A percentile compares a stretch with the other conserved stretches of the same genome.
Evolutionary conservation across 1,140 invertebrate species (phyloP).

Genomic region (Lordiphosa clarofinis): DNA sequence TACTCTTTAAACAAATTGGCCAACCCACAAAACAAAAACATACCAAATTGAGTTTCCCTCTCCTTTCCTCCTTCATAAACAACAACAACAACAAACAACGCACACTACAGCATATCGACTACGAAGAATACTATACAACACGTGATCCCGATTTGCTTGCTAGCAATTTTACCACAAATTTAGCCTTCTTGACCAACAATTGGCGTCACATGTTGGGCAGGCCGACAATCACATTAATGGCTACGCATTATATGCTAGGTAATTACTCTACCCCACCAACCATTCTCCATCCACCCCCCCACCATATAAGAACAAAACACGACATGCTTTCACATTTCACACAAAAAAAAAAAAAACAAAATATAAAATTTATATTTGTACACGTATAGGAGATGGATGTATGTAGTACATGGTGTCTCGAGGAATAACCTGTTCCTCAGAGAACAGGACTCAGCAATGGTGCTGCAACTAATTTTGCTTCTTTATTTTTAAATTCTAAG

Average conservation of each 20-base stretch:
- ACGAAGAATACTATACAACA: slow-evolving; percentile 95
- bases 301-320: not conserved
- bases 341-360: too few species aligned
- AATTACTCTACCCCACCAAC: slow-evolving; percentile 70
- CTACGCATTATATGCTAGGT: slow-evolving; percentile 90
- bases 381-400: too few species aligned
- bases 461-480: too few species aligned
- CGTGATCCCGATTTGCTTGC: slow-evolving; percentile 93
- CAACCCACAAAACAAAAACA: too few species aligned
- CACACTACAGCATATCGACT: slow-evolving; percentile 90
- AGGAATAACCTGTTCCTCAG: too few species aligned
- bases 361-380: too few species aligned
- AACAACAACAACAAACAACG: slow-evolving; percentile 31
- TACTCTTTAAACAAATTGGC: too few species aligned
- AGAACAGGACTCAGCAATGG: too few species aligned
- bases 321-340: too few species aligned
- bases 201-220: slow-evolving; percentile 95
- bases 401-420: too few species aligned
- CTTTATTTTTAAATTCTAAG: too few species aligned
- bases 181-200: slow-evolving; percentile 95
- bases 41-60: slow-evolving; percentile 11
- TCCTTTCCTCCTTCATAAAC: slow-evolving; percentile 8
- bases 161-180: slow-evolving; percentile 91
- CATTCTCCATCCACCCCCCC: too few species aligned
- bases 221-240: slow-evolving; percentile 91